Percentiles rank a stretch among this genome's conserved stretches.
Conservation (phyloP, 2,113 vertebrate genomes). For the Rhinogobius similis region DNA sequence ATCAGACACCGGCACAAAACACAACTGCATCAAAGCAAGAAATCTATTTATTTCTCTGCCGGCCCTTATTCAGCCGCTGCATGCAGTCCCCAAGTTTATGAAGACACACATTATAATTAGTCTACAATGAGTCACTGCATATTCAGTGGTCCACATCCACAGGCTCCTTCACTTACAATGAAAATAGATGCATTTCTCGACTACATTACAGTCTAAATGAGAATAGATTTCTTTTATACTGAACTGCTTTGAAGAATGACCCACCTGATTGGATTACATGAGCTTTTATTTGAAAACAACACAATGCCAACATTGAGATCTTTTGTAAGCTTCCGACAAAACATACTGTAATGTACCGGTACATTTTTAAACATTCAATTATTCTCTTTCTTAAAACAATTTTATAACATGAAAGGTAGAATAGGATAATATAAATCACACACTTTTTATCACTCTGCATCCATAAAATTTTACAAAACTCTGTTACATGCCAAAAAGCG, state of each 20-base stretch:
- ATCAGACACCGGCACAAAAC: slow-evolving; percentile 57
- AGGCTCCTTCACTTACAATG: slow-evolving; percentile 54
- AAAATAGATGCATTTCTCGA: slow-evolving; percentile 55
- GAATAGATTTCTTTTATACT: slow-evolving; percentile 35
- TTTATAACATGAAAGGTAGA: background rate
- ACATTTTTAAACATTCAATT: too few relatives aligned
- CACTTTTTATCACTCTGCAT: too few relatives aligned
- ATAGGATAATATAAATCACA: too few relatives aligned
- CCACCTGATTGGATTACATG: slow-evolving; percentile 30
- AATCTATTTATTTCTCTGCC: slow-evolving; percentile 67
- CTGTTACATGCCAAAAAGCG: too few relatives aligned
- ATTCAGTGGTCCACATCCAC: slow-evolving; percentile 71
- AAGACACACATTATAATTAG: slow-evolving; percentile 73
- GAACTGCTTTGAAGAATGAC: slow-evolving; percentile 47
- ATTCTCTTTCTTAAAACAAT: background rate
- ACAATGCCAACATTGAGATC: slow-evolving; percentile 4
- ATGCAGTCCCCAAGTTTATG: slow-evolving; percentile 70
- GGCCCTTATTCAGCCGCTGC: slow-evolving; percentile 63
- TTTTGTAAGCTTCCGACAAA: slow-evolving; percentile 3
- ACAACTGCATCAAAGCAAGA: slow-evolving; percentile 71
- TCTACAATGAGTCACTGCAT: slow-evolving; percentile 72
- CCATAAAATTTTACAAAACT: too few relatives aligned
- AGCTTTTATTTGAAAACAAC: slow-evolving; percentile 37
- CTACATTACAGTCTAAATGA: slow-evolving; percentile 39
- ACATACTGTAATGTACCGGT: background rate